Conservation (phyloP, 2,797 vertebrate species). For the Acanthornis magna region DNA sequence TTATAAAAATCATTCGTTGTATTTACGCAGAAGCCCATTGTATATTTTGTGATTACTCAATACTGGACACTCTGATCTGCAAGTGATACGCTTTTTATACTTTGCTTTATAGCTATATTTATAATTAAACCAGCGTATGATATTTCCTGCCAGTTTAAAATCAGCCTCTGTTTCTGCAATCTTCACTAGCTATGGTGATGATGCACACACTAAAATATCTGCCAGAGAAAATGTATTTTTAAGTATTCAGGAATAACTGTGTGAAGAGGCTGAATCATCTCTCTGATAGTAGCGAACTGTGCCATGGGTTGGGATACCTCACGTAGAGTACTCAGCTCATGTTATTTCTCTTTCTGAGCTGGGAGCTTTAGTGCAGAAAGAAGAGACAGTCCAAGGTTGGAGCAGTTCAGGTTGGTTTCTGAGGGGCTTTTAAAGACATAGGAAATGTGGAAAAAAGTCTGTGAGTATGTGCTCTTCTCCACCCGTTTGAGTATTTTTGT, state of each 20-base stretch:
- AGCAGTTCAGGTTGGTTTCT: not conserved
- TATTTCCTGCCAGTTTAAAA: not conserved
- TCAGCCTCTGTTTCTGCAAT: not conserved
- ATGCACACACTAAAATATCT: not conserved
- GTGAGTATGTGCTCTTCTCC: not conserved
- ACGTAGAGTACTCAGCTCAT: rapidly evolving
- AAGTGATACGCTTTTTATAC: not conserved
- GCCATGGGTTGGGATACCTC: not conserved
- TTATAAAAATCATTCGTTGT: not conserved
- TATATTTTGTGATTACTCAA: not conserved
- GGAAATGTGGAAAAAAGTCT: not conserved
- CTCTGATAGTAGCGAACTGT: not conserved
- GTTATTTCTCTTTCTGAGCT: not conserved
- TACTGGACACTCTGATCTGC: not conserved
- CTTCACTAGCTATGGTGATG: not conserved
- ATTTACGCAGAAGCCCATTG: not conserved
- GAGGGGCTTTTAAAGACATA: not conserved
- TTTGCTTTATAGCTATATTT: not conserved
- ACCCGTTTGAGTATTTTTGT: not conserved
- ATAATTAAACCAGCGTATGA: not conserved
- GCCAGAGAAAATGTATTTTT: not conserved
- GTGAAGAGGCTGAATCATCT: constrained; percentile 31
- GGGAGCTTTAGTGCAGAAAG: not conserved
- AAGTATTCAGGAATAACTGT: constrained; percentile 6
- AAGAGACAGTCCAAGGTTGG: not conserved